These are phyloP conservation scores for Heliconius congener DNA, from an alignment of 1,140 invertebrate species.

Conservation along the genomic window DNA sequence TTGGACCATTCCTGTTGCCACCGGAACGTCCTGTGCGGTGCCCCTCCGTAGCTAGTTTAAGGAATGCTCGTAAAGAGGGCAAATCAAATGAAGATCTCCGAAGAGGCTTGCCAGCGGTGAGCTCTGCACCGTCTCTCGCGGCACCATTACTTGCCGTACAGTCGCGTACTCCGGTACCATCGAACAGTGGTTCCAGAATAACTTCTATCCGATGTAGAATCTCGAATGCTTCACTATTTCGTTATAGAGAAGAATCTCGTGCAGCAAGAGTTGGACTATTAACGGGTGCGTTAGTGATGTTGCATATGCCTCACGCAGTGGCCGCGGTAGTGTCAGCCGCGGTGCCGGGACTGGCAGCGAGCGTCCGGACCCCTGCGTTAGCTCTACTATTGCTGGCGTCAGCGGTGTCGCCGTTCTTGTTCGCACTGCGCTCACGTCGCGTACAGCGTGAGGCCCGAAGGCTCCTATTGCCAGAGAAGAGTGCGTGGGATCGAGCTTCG, in stretches of 20 bases:
- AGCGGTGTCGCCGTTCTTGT: conserved; percentile 88
- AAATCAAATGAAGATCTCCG: conserved; percentile 69
- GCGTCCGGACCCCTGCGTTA: conserved; percentile 81
- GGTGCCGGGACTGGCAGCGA: conserved; percentile 61
- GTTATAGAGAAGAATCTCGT: conserved; percentile 90
- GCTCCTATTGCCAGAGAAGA: conserved; percentile 68
- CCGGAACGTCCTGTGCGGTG: conserved; percentile 70
- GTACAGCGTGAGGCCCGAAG: conserved; percentile 86
- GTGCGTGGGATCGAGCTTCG: conserved; percentile 63
- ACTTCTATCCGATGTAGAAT: conserved; percentile 88
- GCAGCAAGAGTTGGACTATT: conserved; percentile 86
- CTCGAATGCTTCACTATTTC: conserved; percentile 91
- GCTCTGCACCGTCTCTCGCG: conserved; percentile 78
- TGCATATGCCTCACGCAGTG: conserved; percentile 87
- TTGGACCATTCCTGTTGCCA: conserved; percentile 69
- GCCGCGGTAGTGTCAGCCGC: conserved; percentile 84
- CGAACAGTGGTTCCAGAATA: conserved; percentile 83
- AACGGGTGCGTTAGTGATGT: conserved; percentile 85
- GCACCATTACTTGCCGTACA: conserved; percentile 70
- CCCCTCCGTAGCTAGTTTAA: conserved; percentile 70
- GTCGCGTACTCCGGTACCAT: conserved; percentile 64
- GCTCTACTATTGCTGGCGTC: conserved; percentile 86
- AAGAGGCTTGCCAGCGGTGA: conserved; percentile 68
- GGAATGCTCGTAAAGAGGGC: conserved; percentile 63
- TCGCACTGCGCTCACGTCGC: conserved; percentile 89